Evolutionary conservation across 2,888 invertebrate genomes (phyloP).

Genomic region (Malachius bipustulatus): DNA sequence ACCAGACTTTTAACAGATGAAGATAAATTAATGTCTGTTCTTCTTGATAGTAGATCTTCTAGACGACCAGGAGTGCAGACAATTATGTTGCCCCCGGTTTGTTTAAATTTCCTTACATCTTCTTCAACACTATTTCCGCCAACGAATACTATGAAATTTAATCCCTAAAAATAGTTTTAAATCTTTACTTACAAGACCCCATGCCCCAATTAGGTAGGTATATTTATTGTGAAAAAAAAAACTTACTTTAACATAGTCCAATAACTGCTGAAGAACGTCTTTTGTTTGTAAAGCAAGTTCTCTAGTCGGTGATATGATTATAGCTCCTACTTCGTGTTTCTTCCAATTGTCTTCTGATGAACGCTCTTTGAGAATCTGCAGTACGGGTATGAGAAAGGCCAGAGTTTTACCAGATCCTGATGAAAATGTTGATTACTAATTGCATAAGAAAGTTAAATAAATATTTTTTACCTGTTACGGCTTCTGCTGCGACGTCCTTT

Average conservation of each 20-base stretch:
- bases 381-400: conserved; percentile 84
- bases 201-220: too few species aligned
- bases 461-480: conserved; percentile 56
- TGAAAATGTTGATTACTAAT: too few species aligned
- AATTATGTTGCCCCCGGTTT: conserved; percentile 69
- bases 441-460: conserved; percentile 2
- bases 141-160: conserved; percentile 54
- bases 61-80: conserved; percentile 92
- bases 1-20: conserved; percentile 67
- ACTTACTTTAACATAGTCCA: conserved; percentile 38
- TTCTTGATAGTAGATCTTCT: conserved; percentile 69
- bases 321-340: conserved; percentile 67
- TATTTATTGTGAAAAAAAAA: too few species aligned
- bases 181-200: too few species aligned
- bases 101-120: conserved; percentile 55
- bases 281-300: conserved; percentile 88
- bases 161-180: too few species aligned
- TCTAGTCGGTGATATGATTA: conserved; percentile 90
- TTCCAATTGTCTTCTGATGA: conserved; percentile 51
- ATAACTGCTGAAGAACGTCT: conserved; percentile 46
- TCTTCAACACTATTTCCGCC: conserved; percentile 75
- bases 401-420: conserved; percentile 93
- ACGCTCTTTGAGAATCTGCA: conserved; percentile 67
- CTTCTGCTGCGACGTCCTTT: conserved; percentile 96
- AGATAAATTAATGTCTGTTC: conserved; percentile 56